phyloP scores from a whole-genome alignment of 92 coral and sea anemone species.

The Pocillopora grandis region DNA sequence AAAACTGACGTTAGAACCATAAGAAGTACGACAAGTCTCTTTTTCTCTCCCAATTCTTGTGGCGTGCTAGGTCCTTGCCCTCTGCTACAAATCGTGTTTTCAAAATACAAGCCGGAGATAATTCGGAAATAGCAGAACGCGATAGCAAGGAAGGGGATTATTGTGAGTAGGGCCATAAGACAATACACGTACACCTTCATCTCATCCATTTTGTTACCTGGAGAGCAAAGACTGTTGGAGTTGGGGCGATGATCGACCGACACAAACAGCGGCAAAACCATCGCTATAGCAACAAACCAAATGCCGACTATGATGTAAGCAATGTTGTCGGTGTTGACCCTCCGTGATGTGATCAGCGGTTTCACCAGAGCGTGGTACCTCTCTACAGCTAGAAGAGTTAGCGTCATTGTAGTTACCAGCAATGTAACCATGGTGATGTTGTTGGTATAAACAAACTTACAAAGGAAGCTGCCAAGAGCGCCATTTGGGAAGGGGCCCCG shows the following conservation, averaged over 20 bases:
- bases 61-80: neutral
- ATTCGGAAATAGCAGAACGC: conserved; percentile 48
- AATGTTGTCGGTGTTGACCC: conserved; percentile 46
- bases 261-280: conserved; percentile 55
- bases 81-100: conserved; percentile 48
- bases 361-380: conserved; percentile 64
- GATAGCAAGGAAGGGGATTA: conserved; percentile 48
- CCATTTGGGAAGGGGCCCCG: neutral
- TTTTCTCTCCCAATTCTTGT: conserved; percentile 33
- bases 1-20: conserved; percentile 43
- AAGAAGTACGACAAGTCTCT: conserved; percentile 48
- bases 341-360: conserved; percentile 44
- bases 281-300: conserved; percentile 55
- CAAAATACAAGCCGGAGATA: conserved; percentile 50
- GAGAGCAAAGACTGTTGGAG: conserved; percentile 18
- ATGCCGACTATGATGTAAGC: conserved; percentile 50
- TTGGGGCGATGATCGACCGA: conserved; percentile 30
- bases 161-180: conserved; percentile 29
- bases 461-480: conserved; percentile 40
- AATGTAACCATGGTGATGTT: conserved; percentile 58
- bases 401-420: conserved; percentile 52
- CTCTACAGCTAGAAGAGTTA: conserved; percentile 54
- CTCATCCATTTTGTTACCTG: conserved; percentile 20
- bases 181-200: conserved; percentile 30
- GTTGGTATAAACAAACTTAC: conserved; percentile 58